These are phyloP conservation scores for Eufriesea mexicana DNA, from an alignment of 1,140 invertebrate species.

Conservation along the genomic window DNA sequence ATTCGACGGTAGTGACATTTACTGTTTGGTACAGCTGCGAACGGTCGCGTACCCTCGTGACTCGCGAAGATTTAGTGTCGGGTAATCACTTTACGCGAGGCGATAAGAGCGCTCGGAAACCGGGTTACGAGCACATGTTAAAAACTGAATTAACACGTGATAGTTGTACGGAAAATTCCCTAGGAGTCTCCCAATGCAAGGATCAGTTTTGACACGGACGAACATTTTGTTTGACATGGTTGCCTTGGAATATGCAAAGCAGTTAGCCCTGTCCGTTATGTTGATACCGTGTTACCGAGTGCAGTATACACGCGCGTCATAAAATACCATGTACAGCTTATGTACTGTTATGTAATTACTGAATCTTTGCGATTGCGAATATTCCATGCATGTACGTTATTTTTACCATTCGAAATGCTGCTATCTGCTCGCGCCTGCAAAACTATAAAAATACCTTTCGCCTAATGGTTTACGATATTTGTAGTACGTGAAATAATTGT, in stretches of 20 bases:
- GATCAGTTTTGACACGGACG: constrained; percentile 20
- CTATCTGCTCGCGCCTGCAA: background rate
- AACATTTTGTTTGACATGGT: constrained; percentile 38
- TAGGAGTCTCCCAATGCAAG: background rate
- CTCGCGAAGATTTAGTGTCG: background rate
- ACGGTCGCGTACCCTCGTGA: background rate
- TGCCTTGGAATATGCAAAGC: constrained; percentile 42
- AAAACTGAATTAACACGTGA: background rate
- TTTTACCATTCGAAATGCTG: constrained; percentile 34
- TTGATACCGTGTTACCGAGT: constrained; percentile 53
- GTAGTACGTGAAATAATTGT: no score
- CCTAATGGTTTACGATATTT: background rate
- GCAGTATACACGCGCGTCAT: constrained; percentile 53
- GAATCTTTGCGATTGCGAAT: constrained; percentile 50
- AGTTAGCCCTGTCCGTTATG: constrained; percentile 48
- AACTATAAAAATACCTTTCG: no score
- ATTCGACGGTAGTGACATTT: no score
- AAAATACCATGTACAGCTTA: constrained; percentile 41
- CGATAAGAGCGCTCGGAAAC: background rate
- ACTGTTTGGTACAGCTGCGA: no score
- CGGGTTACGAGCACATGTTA: background rate
- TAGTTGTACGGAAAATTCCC: background rate
- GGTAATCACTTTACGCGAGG: background rate
- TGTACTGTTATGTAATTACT: constrained; percentile 61
- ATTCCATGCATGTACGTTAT: constrained; percentile 32